phyloP scores from a whole-genome alignment of 2,888 invertebrate species.

The Eristalis intricaria region DNA sequence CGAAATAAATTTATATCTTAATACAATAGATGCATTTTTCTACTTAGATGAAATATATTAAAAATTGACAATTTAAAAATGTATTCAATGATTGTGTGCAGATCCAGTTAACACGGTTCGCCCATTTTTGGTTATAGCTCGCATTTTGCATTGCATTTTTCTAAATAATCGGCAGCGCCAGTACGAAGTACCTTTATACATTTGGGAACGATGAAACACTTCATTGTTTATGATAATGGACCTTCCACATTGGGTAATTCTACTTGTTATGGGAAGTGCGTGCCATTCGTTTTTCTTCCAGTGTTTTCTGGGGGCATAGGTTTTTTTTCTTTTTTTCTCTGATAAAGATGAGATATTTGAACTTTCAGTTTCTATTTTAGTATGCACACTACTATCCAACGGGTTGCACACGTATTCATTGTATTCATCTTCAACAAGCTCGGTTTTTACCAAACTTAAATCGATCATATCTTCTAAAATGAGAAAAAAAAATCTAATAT shows the following conservation, averaged over 20 bases:
- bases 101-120: slow-evolving; percentile 57
- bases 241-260: slow-evolving; percentile 46
- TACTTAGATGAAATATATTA: neutral
- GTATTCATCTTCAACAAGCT: slow-evolving; percentile 59
- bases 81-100: slow-evolving; percentile 55
- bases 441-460: slow-evolving; percentile 64
- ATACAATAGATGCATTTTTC: neutral
- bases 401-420: slow-evolving; percentile 63
- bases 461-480: slow-evolving; percentile 59
- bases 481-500: slow-evolving; percentile 41
- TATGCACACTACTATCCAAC: slow-evolving; percentile 41
- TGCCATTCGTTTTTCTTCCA: slow-evolving; percentile 45
- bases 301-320: slow-evolving; percentile 54
- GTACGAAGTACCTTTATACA: slow-evolving; percentile 64
- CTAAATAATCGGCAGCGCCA: slow-evolving; percentile 65
- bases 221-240: slow-evolving; percentile 66
- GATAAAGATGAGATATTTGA: neutral
- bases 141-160: slow-evolving; percentile 67
- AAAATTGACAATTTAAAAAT: slow-evolving; percentile 1
- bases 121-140: slow-evolving; percentile 64
- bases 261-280: slow-evolving; percentile 27
- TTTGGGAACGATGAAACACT: slow-evolving; percentile 64
- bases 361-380: slow-evolving; percentile 23
- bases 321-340: slow-evolving; percentile 29
- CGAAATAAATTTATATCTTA: neutral